phyloP scores from a whole-genome alignment of 2,113 vertebrate species.

The Sinocyclocheilus anshuiensis region DNA sequence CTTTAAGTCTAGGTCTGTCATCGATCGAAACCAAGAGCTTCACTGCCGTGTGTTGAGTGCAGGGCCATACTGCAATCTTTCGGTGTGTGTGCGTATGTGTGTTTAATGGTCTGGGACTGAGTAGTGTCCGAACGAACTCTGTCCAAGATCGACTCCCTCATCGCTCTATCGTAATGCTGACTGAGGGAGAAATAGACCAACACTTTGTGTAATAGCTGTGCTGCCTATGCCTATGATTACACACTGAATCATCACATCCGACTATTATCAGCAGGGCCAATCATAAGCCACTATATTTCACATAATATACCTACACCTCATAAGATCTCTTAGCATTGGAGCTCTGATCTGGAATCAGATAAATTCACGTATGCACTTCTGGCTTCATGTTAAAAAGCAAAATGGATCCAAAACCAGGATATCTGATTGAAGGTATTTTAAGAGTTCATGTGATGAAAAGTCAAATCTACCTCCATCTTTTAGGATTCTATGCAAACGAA shows the following conservation, averaged over 20 bases:
- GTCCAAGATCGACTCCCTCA: neutral
- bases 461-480: neutral
- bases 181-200: conserved; percentile 21
- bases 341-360: neutral
- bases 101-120: conserved; percentile 33
- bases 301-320: neutral
- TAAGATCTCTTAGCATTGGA: neutral
- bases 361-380: neutral
- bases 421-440: neutral
- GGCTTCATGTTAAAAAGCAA: neutral
- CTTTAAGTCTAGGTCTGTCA: neutral
- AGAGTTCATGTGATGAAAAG: neutral
- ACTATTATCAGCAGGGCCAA: neutral
- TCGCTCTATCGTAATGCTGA: conserved; percentile 20
- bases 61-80: conserved; percentile 1
- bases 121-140: conserved; percentile 20
- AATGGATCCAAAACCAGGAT: neutral
- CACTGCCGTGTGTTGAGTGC: neutral
- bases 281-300: conserved; percentile 25
- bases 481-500: neutral
- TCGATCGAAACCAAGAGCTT: neutral
- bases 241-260: conserved; percentile 6
- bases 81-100: neutral
- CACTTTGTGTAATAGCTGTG: conserved; percentile 12
- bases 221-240: conserved; percentile 25